phyloP scores from a whole-genome alignment of 2,797 vertebrate genomes.

The Enteromius unitaeniatus region DNA sequence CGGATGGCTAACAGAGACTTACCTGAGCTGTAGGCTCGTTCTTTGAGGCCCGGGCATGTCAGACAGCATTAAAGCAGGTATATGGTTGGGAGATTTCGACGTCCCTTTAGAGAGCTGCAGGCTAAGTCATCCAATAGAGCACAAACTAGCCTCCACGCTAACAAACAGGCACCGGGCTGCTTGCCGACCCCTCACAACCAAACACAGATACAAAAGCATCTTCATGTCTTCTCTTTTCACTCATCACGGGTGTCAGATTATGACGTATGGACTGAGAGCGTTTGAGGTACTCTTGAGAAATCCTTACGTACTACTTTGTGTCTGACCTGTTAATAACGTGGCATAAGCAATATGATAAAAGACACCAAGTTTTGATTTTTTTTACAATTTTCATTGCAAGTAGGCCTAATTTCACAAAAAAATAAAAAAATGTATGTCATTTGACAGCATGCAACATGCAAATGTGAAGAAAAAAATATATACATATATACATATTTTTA shows the following conservation, averaged over 20 bases:
- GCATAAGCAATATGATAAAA: neutral
- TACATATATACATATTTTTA: neutral
- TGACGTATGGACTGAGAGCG: neutral
- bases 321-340: neutral
- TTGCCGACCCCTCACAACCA: slow-evolving; percentile 33
- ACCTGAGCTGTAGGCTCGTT: slow-evolving; percentile 51
- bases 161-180: slow-evolving; percentile 26
- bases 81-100: slow-evolving; percentile 55
- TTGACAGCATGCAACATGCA: no score
- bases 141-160: slow-evolving; percentile 45
- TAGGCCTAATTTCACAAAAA: neutral
- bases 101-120: slow-evolving; percentile 52
- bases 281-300: slow-evolving; percentile 1
- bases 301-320: neutral
- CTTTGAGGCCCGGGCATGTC: slow-evolving; percentile 51
- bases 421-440: no score
- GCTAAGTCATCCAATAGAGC: slow-evolving; percentile 45
- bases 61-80: slow-evolving; percentile 54
- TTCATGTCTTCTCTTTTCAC: slow-evolving; percentile 28
- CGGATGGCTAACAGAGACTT: slow-evolving; percentile 37
- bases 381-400: neutral
- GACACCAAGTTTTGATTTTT: neutral
- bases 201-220: slow-evolving; percentile 25
- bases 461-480: no score
- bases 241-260: slow-evolving; percentile 1